These are phyloP conservation scores for Dyspetes luteomarginatus DNA, from an alignment of 2,888 invertebrate genomes.

Conservation along the genomic window DNA sequence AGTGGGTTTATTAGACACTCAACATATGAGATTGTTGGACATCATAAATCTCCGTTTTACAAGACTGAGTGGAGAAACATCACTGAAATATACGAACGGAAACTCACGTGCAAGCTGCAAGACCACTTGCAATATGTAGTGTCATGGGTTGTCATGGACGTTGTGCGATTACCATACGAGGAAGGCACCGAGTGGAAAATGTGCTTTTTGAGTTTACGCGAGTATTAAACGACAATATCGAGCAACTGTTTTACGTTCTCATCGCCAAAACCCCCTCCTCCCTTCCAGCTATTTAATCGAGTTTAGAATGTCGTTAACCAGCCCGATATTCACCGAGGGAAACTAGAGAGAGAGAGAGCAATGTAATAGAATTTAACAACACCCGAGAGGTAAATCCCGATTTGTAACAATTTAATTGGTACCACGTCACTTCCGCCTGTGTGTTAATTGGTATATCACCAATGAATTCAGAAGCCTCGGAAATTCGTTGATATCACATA, in stretches of 20 bases:
- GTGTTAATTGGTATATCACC: too few relatives aligned
- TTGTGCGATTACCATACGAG: too few relatives aligned
- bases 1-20: too few relatives aligned
- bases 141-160: too few relatives aligned
- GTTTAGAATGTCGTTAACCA: constrained; percentile 18
- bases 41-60: too few relatives aligned
- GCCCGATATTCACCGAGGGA: not conserved
- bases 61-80: too few relatives aligned
- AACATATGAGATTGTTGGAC: too few relatives aligned
- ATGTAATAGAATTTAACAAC: not conserved
- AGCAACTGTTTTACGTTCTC: not conserved
- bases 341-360: constrained; percentile 1
- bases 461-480: too few relatives aligned
- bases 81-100: too few relatives aligned
- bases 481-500: too few relatives aligned
- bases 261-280: not conserved
- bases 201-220: not conserved
- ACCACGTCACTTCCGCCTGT: not conserved
- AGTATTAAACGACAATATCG: not conserved
- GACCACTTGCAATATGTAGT: too few relatives aligned
- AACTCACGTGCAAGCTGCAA: too few relatives aligned
- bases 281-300: not conserved
- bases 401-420: constrained; percentile 25
- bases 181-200: not conserved
- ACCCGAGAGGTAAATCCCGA: not conserved